Base-by-base conservation (phyloP, 2,888 invertebrate species). In the Caenorhabditis sulstoni region DNA sequence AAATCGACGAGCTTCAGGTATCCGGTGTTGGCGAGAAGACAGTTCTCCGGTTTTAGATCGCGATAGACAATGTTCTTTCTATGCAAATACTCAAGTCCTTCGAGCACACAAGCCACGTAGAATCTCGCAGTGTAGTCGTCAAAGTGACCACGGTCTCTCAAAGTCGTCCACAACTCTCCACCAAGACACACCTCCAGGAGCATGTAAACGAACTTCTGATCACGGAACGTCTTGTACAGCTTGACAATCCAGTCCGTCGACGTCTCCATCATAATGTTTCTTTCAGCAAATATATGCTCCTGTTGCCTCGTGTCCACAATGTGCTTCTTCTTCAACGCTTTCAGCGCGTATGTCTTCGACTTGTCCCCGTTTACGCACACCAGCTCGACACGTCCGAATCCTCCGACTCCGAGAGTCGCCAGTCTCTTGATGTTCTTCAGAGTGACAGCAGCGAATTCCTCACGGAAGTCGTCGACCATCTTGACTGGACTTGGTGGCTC, bases 51-150 rank as follows among this genome's bases (percentile, higher is more conserved):
- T 67, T 89, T 89, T 77, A 87, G 75, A 57, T 84, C 82, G n/a
- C 93, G 89, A 92, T 99, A 99, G 90, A 99, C 98, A 87, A 99
- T 97, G 91, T 96, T 96, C 85, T 96, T 94, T 86, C 95, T 94
- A 91, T 99, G 98, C 80, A 99, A 93, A 92, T 97, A 99, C 90
- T 97, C 96, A 91, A 99, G 97, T 3, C 98, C 98, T 92, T 97
- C 96, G 35, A 99, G 95, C 12, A 99, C 98, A 91, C 98, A 99
- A 3, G 95, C 96, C 9, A 92, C 91, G 91, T 96, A 98, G 92
- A 99, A 98, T 85, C 90, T 73, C 23, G 90, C 90, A 9, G 90
- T 90, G 79, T 87, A 88, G 76, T 91, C 91, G 68, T 90, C 91
- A 67, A 90, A 90, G 79, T 90, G 89, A 49, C 86, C 85, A 22